These are phyloP conservation scores for Sinocyclocheilus anshuiensis DNA, from an alignment of 2,113 vertebrate species.

Conservation along the genomic window DNA sequence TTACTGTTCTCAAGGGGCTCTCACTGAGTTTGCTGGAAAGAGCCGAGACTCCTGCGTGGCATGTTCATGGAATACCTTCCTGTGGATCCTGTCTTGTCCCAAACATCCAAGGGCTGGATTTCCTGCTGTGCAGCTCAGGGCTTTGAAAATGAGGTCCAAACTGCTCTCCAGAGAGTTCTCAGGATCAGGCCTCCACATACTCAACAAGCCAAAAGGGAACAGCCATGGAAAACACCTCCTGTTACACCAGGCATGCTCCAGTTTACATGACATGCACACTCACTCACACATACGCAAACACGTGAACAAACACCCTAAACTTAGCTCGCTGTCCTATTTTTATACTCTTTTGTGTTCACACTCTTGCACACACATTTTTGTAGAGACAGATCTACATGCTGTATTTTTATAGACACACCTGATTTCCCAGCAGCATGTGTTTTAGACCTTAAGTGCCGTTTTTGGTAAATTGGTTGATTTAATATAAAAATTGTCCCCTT, in stretches of 20 bases:
- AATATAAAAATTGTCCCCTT: conserved; percentile 44
- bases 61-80: conserved; percentile 78
- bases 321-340: conserved; percentile 11
- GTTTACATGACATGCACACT: conserved; percentile 49
- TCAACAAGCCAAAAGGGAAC: conserved; percentile 68
- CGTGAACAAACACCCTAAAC: conserved; percentile 17
- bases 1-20: conserved; percentile 43
- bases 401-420: not conserved
- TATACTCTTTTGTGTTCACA: conserved; percentile 27
- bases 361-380: not conserved
- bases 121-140: conserved; percentile 70
- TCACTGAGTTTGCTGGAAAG: conserved; percentile 50
- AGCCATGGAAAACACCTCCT: conserved; percentile 67
- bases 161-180: conserved; percentile 65
- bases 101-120: conserved; percentile 71
- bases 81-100: conserved; percentile 64
- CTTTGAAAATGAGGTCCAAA: conserved; percentile 73
- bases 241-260: conserved; percentile 58
- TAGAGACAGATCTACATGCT: not conserved
- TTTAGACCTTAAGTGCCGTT: conserved; percentile 41
- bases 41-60: conserved; percentile 60
- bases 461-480: conserved; percentile 42
- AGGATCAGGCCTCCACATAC: conserved; percentile 60
- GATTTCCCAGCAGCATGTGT: conserved; percentile 19
- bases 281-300: conserved; percentile 26